phyloP scores from a whole-genome alignment of 2,113 vertebrate genomes.

The Sphaerodactylus townsendi region DNA sequence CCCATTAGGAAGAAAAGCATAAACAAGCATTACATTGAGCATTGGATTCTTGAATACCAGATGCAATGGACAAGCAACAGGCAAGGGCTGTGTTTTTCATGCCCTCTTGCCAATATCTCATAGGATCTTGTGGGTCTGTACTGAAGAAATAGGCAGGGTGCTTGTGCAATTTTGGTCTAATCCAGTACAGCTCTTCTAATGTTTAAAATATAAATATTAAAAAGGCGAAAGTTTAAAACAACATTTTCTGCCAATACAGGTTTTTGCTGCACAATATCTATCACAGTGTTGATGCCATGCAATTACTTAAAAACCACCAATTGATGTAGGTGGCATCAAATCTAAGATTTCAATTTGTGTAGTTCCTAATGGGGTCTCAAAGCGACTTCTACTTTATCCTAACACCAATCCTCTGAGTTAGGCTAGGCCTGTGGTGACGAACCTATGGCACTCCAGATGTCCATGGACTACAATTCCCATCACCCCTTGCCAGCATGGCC shows the following conservation, averaged over 20 bases:
- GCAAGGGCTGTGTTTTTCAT: neutral
- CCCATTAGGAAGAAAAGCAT: too few species aligned
- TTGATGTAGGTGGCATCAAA: neutral
- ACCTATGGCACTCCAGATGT: too few species aligned
- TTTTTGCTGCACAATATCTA: neutral
- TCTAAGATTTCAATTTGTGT: too few species aligned
- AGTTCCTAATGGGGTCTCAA: too few species aligned
- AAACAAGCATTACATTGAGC: too few species aligned
- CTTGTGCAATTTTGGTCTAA: neutral
- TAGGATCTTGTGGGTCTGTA: neutral
- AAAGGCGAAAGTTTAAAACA: neutral
- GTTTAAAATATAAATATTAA: neutral
- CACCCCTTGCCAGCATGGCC: too few species aligned
- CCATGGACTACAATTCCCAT: too few species aligned
- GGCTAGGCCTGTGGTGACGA: too few species aligned
- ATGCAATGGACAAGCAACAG: neutral
- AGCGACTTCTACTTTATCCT: neutral
- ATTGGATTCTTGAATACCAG: neutral
- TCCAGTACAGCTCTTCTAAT: neutral
- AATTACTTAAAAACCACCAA: neutral
- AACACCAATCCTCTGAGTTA: neutral
- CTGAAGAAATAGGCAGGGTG: neutral
- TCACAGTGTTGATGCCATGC: neutral
- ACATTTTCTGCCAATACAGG: neutral
- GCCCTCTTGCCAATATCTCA: neutral